Evolutionary conservation across 2,797 vertebrate genomes (phyloP).

Genomic region (Chrysolophus pictus): DNA sequence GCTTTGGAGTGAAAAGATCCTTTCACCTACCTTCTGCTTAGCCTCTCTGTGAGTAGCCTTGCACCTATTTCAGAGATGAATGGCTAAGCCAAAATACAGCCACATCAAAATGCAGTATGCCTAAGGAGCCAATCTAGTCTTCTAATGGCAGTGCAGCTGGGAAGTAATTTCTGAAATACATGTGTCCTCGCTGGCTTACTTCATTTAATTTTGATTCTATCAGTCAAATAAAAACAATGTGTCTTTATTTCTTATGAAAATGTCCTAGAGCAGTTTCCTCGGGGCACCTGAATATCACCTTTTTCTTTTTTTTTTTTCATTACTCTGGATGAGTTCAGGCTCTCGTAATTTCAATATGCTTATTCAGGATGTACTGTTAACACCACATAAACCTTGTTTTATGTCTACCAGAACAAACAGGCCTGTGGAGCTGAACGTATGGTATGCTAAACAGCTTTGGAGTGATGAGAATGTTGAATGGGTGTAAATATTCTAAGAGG

Average conservation of each 20-base stretch:
- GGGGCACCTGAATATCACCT: not conserved
- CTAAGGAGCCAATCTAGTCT: not conserved
- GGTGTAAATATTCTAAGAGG: not conserved
- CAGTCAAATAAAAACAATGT: not conserved
- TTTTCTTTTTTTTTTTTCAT: not conserved
- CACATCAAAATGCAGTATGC: not conserved
- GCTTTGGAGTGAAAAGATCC: not conserved
- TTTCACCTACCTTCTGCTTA: not conserved
- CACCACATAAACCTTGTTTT: not conserved
- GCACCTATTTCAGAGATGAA: not conserved
- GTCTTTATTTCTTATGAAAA: not conserved
- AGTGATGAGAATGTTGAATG: accelerated
- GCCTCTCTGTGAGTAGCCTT: not conserved
- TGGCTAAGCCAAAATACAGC: not conserved
- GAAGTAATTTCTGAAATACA: not conserved
- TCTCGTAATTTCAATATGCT: not conserved
- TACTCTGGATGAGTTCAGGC: not conserved
- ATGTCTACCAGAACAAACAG: not conserved
- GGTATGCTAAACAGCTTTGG: not conserved
- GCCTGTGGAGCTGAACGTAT: accelerated
- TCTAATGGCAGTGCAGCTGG: not conserved
- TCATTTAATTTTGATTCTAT: not conserved
- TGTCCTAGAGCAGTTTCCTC: not conserved
- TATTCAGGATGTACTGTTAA: not conserved
- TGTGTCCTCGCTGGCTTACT: not conserved